Percentiles rank a stretch among this genome's conserved stretches.
phyloP scores from a whole-genome alignment of 2,113 vertebrate genomes.

The Porphyrio hochstetteri region DNA sequence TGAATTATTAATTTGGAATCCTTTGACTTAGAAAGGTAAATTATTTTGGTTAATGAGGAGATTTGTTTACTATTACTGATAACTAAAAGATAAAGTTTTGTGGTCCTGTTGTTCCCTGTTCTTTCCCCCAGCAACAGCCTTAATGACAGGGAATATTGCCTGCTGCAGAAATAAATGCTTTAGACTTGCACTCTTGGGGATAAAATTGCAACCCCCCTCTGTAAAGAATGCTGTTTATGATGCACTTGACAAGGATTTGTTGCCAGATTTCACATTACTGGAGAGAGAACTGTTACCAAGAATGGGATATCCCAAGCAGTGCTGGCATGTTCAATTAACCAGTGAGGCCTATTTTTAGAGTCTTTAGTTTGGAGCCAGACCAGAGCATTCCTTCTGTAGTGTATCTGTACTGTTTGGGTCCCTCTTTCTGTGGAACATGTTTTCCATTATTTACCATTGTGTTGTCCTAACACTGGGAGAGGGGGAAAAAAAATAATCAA shows the following conservation, averaged over 20 bases:
- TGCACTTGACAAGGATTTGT: neutral
- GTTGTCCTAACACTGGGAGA: neutral
- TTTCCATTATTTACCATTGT: neutral
- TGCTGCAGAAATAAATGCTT: neutral
- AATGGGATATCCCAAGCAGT: conserved; percentile 22
- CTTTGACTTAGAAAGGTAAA: neutral
- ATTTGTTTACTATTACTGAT: neutral
- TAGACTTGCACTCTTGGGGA: neutral
- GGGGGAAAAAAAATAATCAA: neutral
- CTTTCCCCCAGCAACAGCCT: neutral
- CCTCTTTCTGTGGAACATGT: neutral
- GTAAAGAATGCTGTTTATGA: neutral
- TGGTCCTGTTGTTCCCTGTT: neutral
- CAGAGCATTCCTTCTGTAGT: conserved; percentile 8
- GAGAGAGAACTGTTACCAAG: neutral
- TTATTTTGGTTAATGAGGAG: neutral
- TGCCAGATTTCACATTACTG: neutral
- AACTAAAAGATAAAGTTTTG: neutral
- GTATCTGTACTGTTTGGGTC: neutral
- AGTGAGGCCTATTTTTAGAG: conserved; percentile 26
- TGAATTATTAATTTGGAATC: neutral
- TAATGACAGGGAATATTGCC: neutral
- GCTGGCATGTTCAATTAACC: neutral
- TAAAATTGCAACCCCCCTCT: neutral
- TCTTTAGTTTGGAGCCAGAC: conserved; percentile 12